Evolutionary conservation across 2,113 vertebrate genomes (phyloP), one percentile per base, ranked within the genome.

Genomic region (Clarias magur): DNA sequence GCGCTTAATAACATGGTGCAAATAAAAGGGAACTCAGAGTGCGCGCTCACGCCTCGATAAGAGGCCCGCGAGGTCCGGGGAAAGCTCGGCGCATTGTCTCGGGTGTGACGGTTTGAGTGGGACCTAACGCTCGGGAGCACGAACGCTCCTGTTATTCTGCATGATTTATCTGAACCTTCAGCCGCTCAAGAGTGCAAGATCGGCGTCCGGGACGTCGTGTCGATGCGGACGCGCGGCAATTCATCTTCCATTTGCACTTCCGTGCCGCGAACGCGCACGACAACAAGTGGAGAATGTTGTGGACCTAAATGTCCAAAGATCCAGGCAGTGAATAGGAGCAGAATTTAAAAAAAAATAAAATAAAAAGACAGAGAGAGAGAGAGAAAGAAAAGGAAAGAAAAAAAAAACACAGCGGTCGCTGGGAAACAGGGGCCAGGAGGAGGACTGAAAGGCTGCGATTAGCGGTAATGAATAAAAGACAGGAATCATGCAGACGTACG

Each of bases 221-320:
- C 81, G 11, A 11, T 53, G 62, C 8, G 81, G 54, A 53, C 25
- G 9, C 2, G 13, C 38, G 19, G 81, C 62, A 62, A 62, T 62
- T 81, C 56, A 81, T 81, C 57, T 81, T 81, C 79, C 30, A 62
- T 80, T 57, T 80, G 56, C 60, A 53, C 30, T 67, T 82, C 38
- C 13, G 7, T 63, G 13, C 21, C 7, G 60, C 60, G 48, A 82
- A 65, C 60, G 16, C 80, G 48, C 63, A 60, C 34, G 2, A 48
- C 59, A 25, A 38, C 19, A 62, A 82, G 59, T 62, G 4, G 57
- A 19, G 4, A 42, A 21, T 78, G 42, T 54, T 54, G 25, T 13
- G 75, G 54, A 59, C 59, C 16, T 16, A 34, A 60, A 80, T 56
- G n/a, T 15, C 75, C 27, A 78, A 78, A 27, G 5, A 78, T 78